Percentiles rank a stretch among this genome's conserved stretches.
phyloP scores from a whole-genome alignment of 2,113 vertebrate species.

The Forbesichthys agassizii region DNA sequence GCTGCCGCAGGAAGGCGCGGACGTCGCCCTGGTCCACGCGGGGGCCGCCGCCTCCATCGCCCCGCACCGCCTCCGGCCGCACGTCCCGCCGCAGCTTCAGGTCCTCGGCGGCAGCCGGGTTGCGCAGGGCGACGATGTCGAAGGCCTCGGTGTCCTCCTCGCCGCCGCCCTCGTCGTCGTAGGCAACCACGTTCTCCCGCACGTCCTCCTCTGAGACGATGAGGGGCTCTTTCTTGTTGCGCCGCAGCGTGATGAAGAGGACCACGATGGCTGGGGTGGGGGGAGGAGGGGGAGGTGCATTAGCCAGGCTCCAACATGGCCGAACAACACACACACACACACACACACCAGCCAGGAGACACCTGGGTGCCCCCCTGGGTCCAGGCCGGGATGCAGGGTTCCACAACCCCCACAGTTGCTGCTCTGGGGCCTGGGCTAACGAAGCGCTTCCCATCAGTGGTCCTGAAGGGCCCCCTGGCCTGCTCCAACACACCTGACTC shows the following conservation, averaged over 20 bases:
- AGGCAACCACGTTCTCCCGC: slow-evolving; percentile 95
- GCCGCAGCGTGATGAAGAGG: slow-evolving; percentile 90
- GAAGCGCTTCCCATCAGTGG: too few relatives aligned
- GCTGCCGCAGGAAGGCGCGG: slow-evolving; percentile 88
- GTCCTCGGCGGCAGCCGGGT: slow-evolving; percentile 91
- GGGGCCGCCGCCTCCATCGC: slow-evolving; percentile 73
- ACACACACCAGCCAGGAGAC: too few relatives aligned
- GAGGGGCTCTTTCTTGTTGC: slow-evolving; percentile 92
- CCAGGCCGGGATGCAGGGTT: too few relatives aligned
- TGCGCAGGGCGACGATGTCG: slow-evolving; percentile 91
- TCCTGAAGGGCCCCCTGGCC: too few relatives aligned
- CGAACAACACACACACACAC: not conserved
- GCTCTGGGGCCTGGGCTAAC: too few relatives aligned
- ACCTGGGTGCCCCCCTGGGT: too few relatives aligned
- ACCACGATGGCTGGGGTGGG: slow-evolving; percentile 87
- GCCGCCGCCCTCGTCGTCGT: slow-evolving; percentile 94
- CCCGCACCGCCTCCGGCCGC: slow-evolving; percentile 68
- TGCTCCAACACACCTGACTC: too few relatives aligned
- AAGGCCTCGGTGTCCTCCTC: slow-evolving; percentile 98
- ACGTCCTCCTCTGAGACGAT: slow-evolving; percentile 96
- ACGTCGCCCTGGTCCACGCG: slow-evolving; percentile 82
- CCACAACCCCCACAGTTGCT: too few relatives aligned
- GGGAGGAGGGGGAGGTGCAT: not conserved
- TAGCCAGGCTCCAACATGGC: not conserved
- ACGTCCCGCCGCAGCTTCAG: slow-evolving; percentile 90